Base-by-base conservation (phyloP, 1,140 invertebrate genomes). In the Lepidurus arcticus region DNA sequence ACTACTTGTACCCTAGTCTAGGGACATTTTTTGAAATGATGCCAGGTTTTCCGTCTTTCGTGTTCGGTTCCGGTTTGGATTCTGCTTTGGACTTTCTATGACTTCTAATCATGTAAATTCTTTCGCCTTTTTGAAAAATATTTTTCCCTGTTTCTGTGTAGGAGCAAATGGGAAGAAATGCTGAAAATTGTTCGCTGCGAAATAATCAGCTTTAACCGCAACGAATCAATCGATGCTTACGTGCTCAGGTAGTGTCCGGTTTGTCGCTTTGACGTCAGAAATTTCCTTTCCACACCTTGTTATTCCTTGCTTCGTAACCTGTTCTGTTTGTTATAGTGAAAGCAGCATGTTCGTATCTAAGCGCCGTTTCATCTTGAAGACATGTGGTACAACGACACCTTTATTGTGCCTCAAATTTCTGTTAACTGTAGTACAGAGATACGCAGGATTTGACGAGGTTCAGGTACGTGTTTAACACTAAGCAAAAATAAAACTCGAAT, bases 341-440 rank as follows among this genome's bases (percentile, higher is more conserved):
- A 98, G 96, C 89, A 98, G 95, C 85, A 95, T 99, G 94, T 99
- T 99, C 88, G 91, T 99, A 75, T 95, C 95, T 2, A 92, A 94
- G 81, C 88, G 92, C 42, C 90, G 96, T 34, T 94, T 98, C 85
- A 99, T 99, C 82, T 87, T 99, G 82, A 99, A 99, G 86, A 99
- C 98, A 1, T 99, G 98, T 87, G 98, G 98, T 21, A 97, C 94
- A 0, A 99, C 97, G 21, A 98, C 96, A 44, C 92, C 97, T n/a
- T 88, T 99, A 74, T 89, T 93, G 79, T 98, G 97, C 84, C 87
- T 99, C 80, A 90, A 93, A 82, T 89, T 91, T 3, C 87, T 99
- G 78, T 87, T 99, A 77, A 85, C 93, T 77, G 86, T 99, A 78
- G 96, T 96, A 0, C 90, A 92, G 80, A 88, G 93, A 81, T 91